Evolutionary conservation across 2,113 vertebrate genomes (phyloP).

Genomic region (Pseudonaja textilis): DNA sequence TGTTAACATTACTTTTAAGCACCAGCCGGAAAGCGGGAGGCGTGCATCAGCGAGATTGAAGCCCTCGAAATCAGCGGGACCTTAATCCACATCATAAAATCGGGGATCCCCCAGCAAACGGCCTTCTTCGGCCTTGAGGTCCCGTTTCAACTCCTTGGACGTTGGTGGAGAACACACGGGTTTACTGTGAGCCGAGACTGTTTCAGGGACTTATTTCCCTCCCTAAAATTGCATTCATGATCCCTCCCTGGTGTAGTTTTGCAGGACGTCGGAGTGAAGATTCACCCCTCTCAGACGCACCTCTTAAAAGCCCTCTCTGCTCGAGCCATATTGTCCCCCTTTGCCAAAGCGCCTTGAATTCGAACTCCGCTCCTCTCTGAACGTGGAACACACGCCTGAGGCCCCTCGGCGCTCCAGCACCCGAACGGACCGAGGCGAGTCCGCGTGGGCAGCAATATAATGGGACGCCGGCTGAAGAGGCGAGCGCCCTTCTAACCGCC

Average conservation of each 20-base stretch:
- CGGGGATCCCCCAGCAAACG: neutral
- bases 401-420: neutral
- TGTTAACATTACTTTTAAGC: conserved; percentile 14
- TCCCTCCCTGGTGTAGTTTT: neutral
- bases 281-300: neutral
- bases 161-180: too few relatives aligned
- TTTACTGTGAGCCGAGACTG: neutral
- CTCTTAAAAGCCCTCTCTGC: neutral
- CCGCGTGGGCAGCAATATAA: too few relatives aligned
- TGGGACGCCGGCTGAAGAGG: neutral
- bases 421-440: neutral
- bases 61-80: neutral
- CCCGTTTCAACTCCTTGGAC: neutral
- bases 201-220: neutral
- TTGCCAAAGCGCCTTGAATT: neutral
- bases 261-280: too few relatives aligned
- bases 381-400: neutral
- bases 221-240: neutral
- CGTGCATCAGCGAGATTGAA: neutral
- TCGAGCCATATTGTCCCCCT: neutral
- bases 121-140: too few relatives aligned
- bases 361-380: neutral
- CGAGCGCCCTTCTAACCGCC: neutral
- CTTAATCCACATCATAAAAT: neutral
- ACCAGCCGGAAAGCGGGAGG: neutral